These are phyloP conservation scores for Psophia crepitans DNA, from an alignment of 2,113 vertebrate genomes.

Conservation along the genomic window DNA sequence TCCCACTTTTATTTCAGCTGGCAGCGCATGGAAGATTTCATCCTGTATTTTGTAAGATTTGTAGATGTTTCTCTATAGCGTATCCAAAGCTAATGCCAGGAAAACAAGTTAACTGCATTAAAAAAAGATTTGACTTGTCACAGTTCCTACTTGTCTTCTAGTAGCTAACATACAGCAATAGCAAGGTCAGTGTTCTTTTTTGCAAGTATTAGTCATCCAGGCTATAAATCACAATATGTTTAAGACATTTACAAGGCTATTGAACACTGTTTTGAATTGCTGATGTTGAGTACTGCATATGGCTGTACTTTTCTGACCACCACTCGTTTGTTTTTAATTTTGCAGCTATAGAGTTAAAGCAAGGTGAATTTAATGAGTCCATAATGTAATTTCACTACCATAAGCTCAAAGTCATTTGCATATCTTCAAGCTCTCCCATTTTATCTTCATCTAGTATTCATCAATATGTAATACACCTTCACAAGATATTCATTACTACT, in stretches of 20 bases:
- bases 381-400: neutral
- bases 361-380: neutral
- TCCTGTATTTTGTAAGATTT: neutral
- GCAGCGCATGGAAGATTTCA: neutral
- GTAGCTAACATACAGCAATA: neutral
- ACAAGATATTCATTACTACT: neutral
- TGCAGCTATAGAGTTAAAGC: neutral
- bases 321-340: neutral
- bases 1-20: neutral
- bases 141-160: neutral
- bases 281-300: neutral
- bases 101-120: neutral
- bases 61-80: neutral
- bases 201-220: neutral
- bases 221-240: neutral
- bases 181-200: neutral
- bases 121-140: neutral
- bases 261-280: neutral
- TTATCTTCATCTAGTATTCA: constrained; percentile 15
- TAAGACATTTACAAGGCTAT: neutral
- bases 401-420: neutral
- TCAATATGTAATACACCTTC: neutral
- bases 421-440: neutral
- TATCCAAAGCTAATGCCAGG: neutral
- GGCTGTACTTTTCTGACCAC: neutral